Percentiles rank a stretch among this genome's conserved stretches.
These are phyloP conservation scores for Pica pica DNA, from an alignment of 2,113 vertebrate species.

Conservation along the genomic window DNA sequence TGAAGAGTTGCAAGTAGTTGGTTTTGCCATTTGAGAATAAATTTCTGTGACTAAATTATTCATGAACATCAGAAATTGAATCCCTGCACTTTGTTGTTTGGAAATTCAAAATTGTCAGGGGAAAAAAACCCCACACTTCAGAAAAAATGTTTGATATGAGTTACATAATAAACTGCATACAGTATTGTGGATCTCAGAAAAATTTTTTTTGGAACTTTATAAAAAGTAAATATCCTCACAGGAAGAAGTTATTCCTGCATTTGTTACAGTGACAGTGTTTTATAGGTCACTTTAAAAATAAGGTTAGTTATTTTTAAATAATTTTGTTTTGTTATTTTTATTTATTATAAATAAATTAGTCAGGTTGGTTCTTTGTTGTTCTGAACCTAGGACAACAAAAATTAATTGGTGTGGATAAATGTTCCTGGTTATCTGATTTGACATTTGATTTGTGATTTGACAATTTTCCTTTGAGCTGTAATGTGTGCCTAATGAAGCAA, in stretches of 20 bases:
- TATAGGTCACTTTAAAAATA: neutral
- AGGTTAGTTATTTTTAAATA: neutral
- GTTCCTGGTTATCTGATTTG: slow-evolving; percentile 15
- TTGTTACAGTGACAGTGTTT: neutral
- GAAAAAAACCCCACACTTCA: fast-evolving
- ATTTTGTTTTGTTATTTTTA: neutral
- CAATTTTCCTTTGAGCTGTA: slow-evolving; percentile 30
- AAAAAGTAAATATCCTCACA: neutral
- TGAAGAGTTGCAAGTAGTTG: neutral
- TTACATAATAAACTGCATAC: neutral
- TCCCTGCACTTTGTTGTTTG: neutral
- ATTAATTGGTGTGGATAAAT: slow-evolving; percentile 38
- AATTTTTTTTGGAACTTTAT: neutral
- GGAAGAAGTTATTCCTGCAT: neutral
- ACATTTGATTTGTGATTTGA: slow-evolving; percentile 35
- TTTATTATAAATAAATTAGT: neutral
- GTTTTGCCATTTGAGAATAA: neutral
- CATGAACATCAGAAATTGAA: neutral
- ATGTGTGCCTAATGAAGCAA: slow-evolving; percentile 35
- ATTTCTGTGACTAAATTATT: neutral
- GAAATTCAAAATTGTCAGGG: neutral
- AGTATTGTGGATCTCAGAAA: neutral
- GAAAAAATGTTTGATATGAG: neutral
- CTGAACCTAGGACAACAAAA: neutral
- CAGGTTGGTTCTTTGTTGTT: neutral